Evolutionary conservation across 1,140 invertebrate species (phyloP), one percentile per base, ranked within the genome.

Genomic region (Pseudomyrmex concolor): DNA sequence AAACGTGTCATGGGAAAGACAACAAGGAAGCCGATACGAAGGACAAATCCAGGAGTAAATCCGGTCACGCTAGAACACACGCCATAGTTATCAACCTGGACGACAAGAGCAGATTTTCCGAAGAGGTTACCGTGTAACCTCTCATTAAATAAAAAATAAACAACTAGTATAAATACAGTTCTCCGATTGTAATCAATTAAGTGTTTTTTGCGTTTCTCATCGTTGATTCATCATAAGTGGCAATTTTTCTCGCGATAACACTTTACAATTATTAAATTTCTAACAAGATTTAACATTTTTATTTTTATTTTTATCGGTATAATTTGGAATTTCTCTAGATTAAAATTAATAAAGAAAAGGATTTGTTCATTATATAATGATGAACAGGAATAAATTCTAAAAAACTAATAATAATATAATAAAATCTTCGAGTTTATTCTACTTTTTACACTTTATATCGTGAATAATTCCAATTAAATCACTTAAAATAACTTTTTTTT

Each of bases 1-100:
- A 88, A 95, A 94, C 81, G 66, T 89, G 72, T 86, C 90, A 83
- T 19, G 89, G 15, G 15, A 89, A 83, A 86, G 86, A 76, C 8
- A 66, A 84, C 62, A 86, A 84, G 48, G 84, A 84, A 62, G 51
- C 77, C n/a, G 90, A 89, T 71, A 12, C 77, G 3, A 93, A 87
- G 91, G 93, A 92, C 86, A 93, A 71, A 77, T 90, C 12, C 59
- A 91, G 68, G 92, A 95, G 84, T 83, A 96, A 96, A 90, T 96
- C 96, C 3, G 96, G 96, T 0, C 96, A 96, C 86, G 95, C 96
- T 9, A 95, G 95, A 81, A 96, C 96, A 68, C 96, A 96, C 89
- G 96, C 96, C 3, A 96, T 97, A 88, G 96, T 97, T 87, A 97
- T 97, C 73, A 97, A 97, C 93, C 93, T 97, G 86, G 96, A 97